Evolutionary conservation across 92 coral and sea anemone genomes (phyloP).

Genomic region (Epizoanthus illoricatus): DNA sequence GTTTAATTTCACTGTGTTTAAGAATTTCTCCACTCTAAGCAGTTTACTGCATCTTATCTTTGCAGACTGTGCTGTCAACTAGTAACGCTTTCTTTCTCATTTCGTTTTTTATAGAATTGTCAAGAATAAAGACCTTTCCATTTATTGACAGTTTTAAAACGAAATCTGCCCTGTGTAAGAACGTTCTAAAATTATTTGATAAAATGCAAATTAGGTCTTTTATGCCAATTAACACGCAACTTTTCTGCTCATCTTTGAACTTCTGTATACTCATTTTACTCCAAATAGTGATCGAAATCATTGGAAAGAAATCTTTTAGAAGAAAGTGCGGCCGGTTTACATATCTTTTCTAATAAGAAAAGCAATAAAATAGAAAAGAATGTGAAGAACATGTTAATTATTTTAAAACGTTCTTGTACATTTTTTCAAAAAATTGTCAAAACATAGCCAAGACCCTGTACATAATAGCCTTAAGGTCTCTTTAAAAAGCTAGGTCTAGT

Average conservation of each 20-base stretch:
- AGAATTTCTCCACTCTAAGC: too few relatives aligned
- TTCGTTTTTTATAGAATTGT: background rate
- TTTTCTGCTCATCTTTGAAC: background rate
- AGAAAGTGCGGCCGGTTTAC: background rate
- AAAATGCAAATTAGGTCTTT: slow-evolving; percentile 8
- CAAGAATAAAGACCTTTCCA: background rate
- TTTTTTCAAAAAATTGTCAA: too few relatives aligned
- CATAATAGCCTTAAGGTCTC: too few relatives aligned
- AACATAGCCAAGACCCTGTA: too few relatives aligned
- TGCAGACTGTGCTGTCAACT: background rate
- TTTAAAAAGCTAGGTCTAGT: too few relatives aligned
- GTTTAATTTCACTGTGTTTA: too few relatives aligned
- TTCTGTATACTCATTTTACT: background rate
- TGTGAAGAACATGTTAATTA: too few relatives aligned
- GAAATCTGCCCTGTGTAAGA: background rate
- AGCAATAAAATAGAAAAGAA: too few relatives aligned
- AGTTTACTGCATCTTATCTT: background rate
- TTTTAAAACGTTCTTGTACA: too few relatives aligned
- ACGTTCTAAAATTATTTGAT: background rate
- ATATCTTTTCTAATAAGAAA: too few relatives aligned
- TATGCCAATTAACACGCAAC: background rate
- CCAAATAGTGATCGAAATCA: background rate
- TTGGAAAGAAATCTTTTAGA: too few relatives aligned
- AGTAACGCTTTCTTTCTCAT: background rate
- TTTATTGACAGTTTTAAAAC: background rate